Conservation (phyloP, 2,888 invertebrate species). For the Lithophane leautieri region DNA sequence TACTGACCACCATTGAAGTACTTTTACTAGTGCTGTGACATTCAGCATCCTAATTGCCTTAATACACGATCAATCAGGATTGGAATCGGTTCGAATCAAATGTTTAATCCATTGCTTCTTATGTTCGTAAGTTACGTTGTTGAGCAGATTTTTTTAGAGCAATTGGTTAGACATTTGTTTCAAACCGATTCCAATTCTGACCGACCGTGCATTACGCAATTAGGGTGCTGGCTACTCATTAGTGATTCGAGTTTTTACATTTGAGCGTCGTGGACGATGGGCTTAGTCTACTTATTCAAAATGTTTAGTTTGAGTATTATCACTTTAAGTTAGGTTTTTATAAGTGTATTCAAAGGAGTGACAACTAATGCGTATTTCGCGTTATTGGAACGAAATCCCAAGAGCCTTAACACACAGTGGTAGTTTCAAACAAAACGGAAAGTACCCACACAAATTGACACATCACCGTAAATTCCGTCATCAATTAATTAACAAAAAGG, state of each 20-base stretch:
- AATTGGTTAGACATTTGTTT: no score
- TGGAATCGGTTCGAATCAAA: no score
- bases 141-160: no score
- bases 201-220: no score
- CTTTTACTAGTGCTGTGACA: neutral
- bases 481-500: slow-evolving; percentile 32
- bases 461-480: slow-evolving; percentile 8
- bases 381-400: slow-evolving; percentile 27
- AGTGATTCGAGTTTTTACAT: no score
- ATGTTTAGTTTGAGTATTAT: neutral
- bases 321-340: neutral
- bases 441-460: neutral
- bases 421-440: neutral
- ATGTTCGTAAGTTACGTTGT: no score
- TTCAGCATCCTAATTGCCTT: neutral
- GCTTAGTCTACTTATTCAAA: neutral
- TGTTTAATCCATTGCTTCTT: no score
- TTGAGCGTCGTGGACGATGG: no score
- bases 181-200: no score
- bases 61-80: no score
- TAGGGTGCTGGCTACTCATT: no score
- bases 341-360: neutral
- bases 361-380: slow-evolving; percentile 28
- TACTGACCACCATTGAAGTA: neutral
- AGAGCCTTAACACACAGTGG: slow-evolving; percentile 2